Percentiles rank a stretch among this genome's conserved stretches.
Evolutionary conservation across 1,140 invertebrate species (phyloP).

Genomic region (Wiebesia pumilae): DNA sequence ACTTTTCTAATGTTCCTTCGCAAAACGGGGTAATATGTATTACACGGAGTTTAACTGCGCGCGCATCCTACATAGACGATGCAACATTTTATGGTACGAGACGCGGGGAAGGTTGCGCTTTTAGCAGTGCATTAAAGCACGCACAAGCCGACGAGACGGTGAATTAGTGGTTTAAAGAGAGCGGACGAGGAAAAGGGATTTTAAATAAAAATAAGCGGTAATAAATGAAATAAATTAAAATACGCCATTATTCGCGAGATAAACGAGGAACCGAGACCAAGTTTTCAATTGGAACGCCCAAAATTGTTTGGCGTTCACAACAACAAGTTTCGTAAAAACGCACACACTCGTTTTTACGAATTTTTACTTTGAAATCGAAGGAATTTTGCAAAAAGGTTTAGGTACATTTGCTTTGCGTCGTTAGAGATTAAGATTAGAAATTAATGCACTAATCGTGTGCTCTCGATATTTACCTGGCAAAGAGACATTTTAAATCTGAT

Average conservation of each 20-base stretch:
- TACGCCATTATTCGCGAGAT: not conserved
- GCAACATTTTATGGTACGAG: not conserved
- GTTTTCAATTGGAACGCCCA: constrained; percentile 31
- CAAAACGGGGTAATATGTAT: not conserved
- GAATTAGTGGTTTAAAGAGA: not conserved
- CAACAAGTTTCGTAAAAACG: not conserved
- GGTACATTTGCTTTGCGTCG: too few relatives aligned
- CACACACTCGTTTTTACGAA: not conserved
- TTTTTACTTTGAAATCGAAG: not conserved
- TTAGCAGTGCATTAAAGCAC: not conserved
- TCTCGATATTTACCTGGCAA: too few relatives aligned
- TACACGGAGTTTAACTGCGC: not conserved
- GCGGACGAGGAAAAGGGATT: not conserved
- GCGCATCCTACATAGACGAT: not conserved
- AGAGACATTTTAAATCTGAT: too few relatives aligned
- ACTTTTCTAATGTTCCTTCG: not conserved
- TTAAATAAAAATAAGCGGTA: constrained; percentile 2
- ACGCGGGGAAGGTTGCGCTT: not conserved
- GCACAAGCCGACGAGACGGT: not conserved
- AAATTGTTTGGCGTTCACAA: too few relatives aligned
- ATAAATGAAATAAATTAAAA: constrained; percentile 13
- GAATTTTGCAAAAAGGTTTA: too few relatives aligned
- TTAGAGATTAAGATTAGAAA: too few relatives aligned
- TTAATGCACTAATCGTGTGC: too few relatives aligned
- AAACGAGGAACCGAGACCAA: not conserved